Conservation (phyloP, 2,797 vertebrate species). For the Ispidina picta region DNA sequence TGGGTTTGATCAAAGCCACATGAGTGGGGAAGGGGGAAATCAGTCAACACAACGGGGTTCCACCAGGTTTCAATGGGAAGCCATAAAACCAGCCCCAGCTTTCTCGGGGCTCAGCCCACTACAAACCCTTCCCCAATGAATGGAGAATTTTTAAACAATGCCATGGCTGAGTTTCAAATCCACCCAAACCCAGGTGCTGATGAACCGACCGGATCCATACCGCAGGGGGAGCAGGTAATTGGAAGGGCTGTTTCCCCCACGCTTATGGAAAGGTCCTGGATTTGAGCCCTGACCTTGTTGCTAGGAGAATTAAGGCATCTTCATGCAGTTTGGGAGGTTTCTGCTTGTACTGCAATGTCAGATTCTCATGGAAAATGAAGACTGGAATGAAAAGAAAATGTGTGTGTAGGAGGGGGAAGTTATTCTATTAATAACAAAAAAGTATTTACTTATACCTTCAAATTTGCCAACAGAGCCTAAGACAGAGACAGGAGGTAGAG, state of each 20-base stretch:
- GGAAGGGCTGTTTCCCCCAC: background rate
- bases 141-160: constrained; percentile 57
- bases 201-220: background rate
- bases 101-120: constrained; percentile 42
- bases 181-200: constrained; percentile 51
- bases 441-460: constrained; percentile 49
- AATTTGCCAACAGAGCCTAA: constrained; percentile 32
- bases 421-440: constrained; percentile 60
- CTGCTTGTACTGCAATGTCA: constrained; percentile 5
- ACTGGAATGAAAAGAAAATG: constrained; percentile 41
- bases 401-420: constrained; percentile 35
- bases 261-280: background rate
- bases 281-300: constrained; percentile 46
- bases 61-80: constrained; percentile 58
- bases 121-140: constrained; percentile 41
- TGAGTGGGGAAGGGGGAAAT: constrained; percentile 54
- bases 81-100: constrained; percentile 55
- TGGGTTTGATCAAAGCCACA: constrained; percentile 56
- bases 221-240: constrained; percentile 59
- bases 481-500: constrained; percentile 30
- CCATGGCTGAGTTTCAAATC: constrained; percentile 53
- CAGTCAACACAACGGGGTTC: constrained; percentile 47
- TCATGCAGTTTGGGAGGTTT: constrained; percentile 39
- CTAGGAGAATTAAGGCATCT: constrained; percentile 54
- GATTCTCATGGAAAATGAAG: constrained; percentile 42